Evolutionary conservation across 2,888 invertebrate genomes (phyloP), one percentile per base, ranked within the genome.

Genomic region (Creontiades dilutus): DNA sequence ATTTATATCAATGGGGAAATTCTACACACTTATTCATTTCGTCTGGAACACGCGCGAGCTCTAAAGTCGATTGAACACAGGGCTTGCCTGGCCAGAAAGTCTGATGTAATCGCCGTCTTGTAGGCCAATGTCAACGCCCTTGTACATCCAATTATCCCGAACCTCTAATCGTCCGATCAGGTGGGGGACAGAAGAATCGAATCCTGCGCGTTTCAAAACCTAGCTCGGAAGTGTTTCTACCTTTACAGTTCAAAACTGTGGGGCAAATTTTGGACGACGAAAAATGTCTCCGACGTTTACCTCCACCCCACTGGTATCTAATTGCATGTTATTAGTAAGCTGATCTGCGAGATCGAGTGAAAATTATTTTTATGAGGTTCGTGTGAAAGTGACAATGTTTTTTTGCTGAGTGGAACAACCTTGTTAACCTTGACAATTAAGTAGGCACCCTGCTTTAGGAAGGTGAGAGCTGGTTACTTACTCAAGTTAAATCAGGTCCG

Each of bases 111-210:
- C 78, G 14, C 4, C 76, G 82, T 48, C 82, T 82, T 82, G 13
- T 82, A 82, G 82, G 82, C 52, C 82, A 82, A 82, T 82, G 82
- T 82, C 82, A 82, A 82, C 82, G 82, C 82, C 55, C 82, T 82
- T 82, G 82, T 82, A 82, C 82, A 47, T 82, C 52, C 23, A 78
- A 78, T 78, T 78, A 46, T 78, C 46, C 37, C 78, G 46, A 78
- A 76, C 78, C 78, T 19, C 78, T 68, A 23, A 68, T 68, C 23
- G 12, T 68, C 23, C 23, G 68, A 68, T 23, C 68, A 23, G 68
- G 68, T 68, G 23, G 68, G 68, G 68, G 68, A 68, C 19, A 68
- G 68, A 68, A 68, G 68, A 68, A 68, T 68, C 27, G 68, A 23
- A 68, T 19, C 23, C 68, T 4, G 23, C 68, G n/a, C 19, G 68